Base-by-base conservation (phyloP, 2,888 invertebrate genomes). In the Aquatica leii region DNA sequence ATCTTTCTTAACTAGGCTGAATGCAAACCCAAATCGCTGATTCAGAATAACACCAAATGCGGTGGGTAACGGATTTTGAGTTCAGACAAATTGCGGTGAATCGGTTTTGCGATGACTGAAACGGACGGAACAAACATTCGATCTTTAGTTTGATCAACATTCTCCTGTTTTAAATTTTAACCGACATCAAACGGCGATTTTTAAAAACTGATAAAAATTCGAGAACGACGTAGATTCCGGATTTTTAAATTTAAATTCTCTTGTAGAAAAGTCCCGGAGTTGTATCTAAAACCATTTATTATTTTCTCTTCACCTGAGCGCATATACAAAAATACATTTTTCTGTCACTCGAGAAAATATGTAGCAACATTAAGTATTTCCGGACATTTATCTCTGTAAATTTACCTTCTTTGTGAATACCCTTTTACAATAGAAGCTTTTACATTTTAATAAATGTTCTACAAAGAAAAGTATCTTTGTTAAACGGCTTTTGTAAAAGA, bases 281-380 rank as follows among this genome's bases (percentile, higher is more conserved):
- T 56, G 60, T 56, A 60, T 64, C 64, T 60, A 57, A 64, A 64
- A 59, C 64, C 64, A 64, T 64, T 64, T 65, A 65, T 64, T 59
- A 59, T 65, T 65, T 61, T 54, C 34, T 49, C 57, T 61, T 52
- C 65, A 65, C 65, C 65, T 65, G 65, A 60, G 64, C 59, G 59
- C 59, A 53, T 57, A 57, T 37, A 64, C 64, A 64, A 60, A 64
- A 64, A 64, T 61, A 65, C 58, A 65, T 61, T 61, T 65, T 59
- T 65, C 65, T 65, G 65, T 65, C 65, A 61, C 60, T 51, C 53
- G 40, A 51, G 56, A 52, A 65, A 65, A 65, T 65, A 65, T 65
- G 65, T 65, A 61, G 57, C 65, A 58, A 65, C 65, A 65, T 65
- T 65, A 65, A 65, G 60, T 58, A 60, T 65, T 65, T 60, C 60